phyloP scores from a whole-genome alignment of 2,113 vertebrate genomes.

The Phainopepla nitens region DNA sequence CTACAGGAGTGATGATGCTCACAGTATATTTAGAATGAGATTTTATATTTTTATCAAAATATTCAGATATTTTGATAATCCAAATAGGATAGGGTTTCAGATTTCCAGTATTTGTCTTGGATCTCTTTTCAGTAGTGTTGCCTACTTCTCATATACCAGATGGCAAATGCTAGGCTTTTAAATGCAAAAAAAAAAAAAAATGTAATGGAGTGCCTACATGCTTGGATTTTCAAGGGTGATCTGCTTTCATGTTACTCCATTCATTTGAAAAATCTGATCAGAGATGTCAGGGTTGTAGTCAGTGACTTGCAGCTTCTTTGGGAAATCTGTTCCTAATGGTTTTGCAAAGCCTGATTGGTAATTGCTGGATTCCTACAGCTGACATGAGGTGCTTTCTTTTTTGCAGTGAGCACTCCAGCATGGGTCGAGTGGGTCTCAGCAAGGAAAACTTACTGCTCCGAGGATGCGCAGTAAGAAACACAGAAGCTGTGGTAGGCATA shows the following conservation, averaged over 20 bases:
- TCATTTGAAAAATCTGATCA: fast-evolving
- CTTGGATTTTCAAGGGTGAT: neutral
- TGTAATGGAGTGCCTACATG: neutral
- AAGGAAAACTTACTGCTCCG: conserved; percentile 88
- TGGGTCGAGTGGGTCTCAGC: conserved; percentile 83
- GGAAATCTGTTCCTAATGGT: neutral
- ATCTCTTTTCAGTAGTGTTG: neutral
- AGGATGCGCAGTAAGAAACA: conserved; percentile 91
- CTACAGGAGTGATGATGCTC: neutral
- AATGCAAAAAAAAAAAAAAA: neutral
- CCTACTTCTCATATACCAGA: neutral
- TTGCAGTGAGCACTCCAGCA: conserved; percentile 81
- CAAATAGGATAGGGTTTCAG: neutral
- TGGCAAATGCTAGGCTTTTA: neutral
- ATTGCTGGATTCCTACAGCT: neutral
- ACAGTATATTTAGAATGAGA: neutral
- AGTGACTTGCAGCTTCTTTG: neutral
- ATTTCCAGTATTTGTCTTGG: neutral
- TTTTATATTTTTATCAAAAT: neutral
- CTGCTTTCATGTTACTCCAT: neutral
- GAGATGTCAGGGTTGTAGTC: neutral
- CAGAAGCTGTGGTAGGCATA: conserved; percentile 88
- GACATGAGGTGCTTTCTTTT: neutral
- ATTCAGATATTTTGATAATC: neutral
- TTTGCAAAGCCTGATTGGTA: neutral